Conservation (phyloP, 2,797 vertebrate species). For the Falco concolor region DNA sequence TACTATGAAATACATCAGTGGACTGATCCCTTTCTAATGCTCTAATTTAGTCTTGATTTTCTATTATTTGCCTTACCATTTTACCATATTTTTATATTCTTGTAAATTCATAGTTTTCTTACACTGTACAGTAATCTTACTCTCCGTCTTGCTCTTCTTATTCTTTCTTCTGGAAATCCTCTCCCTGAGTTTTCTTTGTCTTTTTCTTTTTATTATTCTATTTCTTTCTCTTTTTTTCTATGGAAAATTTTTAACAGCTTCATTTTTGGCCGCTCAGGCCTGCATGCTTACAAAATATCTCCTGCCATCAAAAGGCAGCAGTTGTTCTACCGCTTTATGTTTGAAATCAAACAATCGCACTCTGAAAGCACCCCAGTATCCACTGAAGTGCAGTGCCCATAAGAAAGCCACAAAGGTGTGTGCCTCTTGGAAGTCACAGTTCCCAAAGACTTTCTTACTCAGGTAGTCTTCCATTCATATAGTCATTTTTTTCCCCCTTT, state of each 20-base stretch:
- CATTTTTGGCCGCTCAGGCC: background rate
- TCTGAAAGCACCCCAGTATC: background rate
- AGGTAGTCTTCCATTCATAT: background rate
- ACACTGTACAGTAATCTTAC: background rate
- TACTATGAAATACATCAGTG: background rate
- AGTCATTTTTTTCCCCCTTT: too few species aligned
- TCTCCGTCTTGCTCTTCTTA: background rate
- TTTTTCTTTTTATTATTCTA: background rate
- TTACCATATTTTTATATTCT: background rate
- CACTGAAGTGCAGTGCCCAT: background rate
- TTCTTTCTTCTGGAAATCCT: background rate
- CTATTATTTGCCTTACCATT: background rate
- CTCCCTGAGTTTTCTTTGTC: background rate
- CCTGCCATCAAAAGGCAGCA: background rate
- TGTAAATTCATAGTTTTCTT: background rate
- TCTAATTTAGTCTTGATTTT: background rate
- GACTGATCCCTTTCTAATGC: background rate
- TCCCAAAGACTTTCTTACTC: background rate
- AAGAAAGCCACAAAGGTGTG: background rate
- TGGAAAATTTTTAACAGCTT: background rate
- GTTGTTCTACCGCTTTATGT: background rate
- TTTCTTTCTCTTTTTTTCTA: background rate
- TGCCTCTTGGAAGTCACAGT: background rate
- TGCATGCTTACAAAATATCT: background rate
- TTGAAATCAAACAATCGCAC: background rate